phyloP scores from a whole-genome alignment of 2,888 invertebrate species.

The Callinectes sapidus region DNA sequence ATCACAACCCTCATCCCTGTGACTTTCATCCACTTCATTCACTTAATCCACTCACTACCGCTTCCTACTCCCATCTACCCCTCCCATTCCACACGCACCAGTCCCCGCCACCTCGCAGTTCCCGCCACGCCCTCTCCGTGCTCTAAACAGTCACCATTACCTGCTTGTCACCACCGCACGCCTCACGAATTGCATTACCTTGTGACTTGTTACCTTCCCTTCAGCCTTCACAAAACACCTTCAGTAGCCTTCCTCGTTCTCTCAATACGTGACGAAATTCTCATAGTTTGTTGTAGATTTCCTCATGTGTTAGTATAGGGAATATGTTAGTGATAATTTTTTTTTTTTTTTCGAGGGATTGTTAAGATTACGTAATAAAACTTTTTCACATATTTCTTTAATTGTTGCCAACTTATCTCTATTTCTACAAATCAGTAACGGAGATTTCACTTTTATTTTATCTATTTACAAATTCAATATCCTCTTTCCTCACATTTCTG shows the following conservation, averaged over 20 bases:
- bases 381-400: too few relatives aligned
- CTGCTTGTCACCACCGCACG: neutral
- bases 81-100: neutral
- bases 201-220: neutral
- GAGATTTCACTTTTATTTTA: too few relatives aligned
- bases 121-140: conserved; percentile 9
- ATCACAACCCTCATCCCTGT: neutral
- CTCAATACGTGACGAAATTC: neutral
- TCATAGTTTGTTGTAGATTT: neutral
- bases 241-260: neutral
- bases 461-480: too few relatives aligned
- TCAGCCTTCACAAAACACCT: neutral
- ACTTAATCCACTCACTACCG: neutral
- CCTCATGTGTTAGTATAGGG: neutral
- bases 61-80: neutral
- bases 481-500: too few relatives aligned
- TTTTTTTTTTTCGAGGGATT: too few relatives aligned
- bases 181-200: neutral
- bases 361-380: too few relatives aligned
- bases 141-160: neutral
- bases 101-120: neutral
- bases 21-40: neutral
- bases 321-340: too few relatives aligned
- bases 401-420: too few relatives aligned
- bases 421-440: too few relatives aligned